These are phyloP conservation scores for Limnothrissa miodon DNA, from an alignment of 2,113 vertebrate species.

Conservation along the genomic window DNA sequence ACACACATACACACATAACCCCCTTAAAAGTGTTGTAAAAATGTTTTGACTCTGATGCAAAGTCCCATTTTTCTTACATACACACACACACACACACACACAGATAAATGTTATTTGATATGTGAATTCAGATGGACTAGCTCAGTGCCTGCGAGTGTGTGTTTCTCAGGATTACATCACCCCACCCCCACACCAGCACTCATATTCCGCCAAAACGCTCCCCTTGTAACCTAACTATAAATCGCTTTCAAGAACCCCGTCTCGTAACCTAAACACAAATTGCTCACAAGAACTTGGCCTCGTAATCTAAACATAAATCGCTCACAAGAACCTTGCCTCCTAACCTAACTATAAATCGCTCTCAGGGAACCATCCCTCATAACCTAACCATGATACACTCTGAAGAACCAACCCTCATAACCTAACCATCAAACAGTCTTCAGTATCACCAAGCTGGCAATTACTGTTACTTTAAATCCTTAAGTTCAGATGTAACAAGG, in stretches of 20 bases:
- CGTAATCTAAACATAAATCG: no score
- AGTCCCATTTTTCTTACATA: constrained; percentile 23
- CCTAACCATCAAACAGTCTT: no score
- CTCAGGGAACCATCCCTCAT: no score
- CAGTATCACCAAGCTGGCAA: constrained; percentile 51
- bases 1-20: not conserved
- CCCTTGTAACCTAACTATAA: constrained; percentile 63
- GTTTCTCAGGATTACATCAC: constrained; percentile 53
- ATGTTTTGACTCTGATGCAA: constrained; percentile 31
- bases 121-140: constrained; percentile 57
- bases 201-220: constrained; percentile 61
- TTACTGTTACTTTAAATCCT: constrained; percentile 17
- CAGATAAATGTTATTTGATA: constrained; percentile 55
- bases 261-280: no score
- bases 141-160: constrained; percentile 42
- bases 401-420: no score
- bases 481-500: not conserved
- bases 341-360: constrained; percentile 61
- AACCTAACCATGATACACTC: no score
- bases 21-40: not conserved
- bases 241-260: constrained; percentile 9
- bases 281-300: no score
- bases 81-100: not conserved
- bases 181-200: constrained; percentile 29
- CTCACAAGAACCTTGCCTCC: no score